Base-by-base conservation (phyloP, 1,140 invertebrate genomes). In the Arion vulgaris region DNA sequence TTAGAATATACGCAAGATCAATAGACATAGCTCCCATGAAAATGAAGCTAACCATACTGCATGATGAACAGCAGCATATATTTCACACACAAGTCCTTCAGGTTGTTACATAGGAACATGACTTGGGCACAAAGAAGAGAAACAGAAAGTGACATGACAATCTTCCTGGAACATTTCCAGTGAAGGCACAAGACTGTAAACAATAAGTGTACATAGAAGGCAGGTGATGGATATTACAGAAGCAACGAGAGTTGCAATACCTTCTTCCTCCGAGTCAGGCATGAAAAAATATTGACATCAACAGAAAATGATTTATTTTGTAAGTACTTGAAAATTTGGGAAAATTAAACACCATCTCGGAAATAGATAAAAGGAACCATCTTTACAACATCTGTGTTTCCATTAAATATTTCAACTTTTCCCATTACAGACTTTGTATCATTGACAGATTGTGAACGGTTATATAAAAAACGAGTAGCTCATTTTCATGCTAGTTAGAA, bases 1-100 rank as follows among this genome's bases (percentile, higher is more conserved):
- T 94, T 87, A 93, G 89, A 92, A 92, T 19, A 96, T 97, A 62
- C 91, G 92, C 94, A 9, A 94, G 91, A 85, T 94, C 93, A 86
- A 93, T 93, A 0, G 94, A 91, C 85, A 94, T 91, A 1, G 92
- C 90, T 38, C 92, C 94, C 94, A 94, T 51, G 91, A 92, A 86
- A 94, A 94, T 0, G 93, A 91, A 0, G 92, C 89, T 76, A 94
- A 88, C 86, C 93, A 93, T 66, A 87, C 82, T 87, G 93, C 94
- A 81, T 93, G 93, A 7, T 91, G 92, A 36, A 91, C 53, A 1
- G 93, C 86, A 23, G 92, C 93, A 41, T 92, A 83, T 1, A 87
- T 85, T 28, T 87, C 78, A 76, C 88, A 89, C 13, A 81, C 72
- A 38, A 68, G 39, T 23, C 80, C 85, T n/a, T 77, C 28, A 23